phyloP scores from a whole-genome alignment of 2,797 vertebrate species.

The Argentina silus region DNA sequence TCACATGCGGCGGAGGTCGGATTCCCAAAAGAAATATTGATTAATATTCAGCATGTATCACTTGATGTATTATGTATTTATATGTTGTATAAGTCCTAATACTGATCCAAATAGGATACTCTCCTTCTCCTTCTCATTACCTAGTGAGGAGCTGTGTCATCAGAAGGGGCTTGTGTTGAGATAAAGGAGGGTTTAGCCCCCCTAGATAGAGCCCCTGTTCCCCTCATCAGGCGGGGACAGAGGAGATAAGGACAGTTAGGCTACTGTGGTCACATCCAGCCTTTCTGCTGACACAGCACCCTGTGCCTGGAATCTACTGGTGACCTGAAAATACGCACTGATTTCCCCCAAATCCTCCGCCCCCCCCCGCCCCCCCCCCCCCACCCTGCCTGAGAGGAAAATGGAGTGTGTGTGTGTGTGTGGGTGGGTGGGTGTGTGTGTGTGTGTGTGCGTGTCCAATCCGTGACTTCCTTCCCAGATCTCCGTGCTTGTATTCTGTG shows the following conservation, averaged over 20 bases:
- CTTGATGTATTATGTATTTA: too few relatives aligned
- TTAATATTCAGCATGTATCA: too few relatives aligned
- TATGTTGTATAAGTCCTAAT: too few relatives aligned
- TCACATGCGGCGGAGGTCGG: too few relatives aligned
- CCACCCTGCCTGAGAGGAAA: background rate
- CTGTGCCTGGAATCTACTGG: conserved; percentile 68
- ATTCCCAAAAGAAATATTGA: too few relatives aligned
- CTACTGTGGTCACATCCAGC: conserved; percentile 45
- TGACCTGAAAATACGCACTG: conserved; percentile 73
- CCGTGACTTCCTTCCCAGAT: background rate
- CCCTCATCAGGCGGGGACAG: conserved; percentile 39
- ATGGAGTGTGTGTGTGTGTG: conserved; percentile 19
- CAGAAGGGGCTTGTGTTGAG: background rate
- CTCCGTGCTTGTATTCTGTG: background rate
- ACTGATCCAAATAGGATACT: conserved; percentile 33
- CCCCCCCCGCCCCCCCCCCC: conserved; percentile 69
- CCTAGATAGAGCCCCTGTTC: background rate
- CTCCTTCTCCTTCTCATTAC: background rate
- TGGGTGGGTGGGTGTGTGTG: conserved; percentile 11
- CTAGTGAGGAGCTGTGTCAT: background rate
- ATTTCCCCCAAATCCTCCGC: conserved; percentile 39
- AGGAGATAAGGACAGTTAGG: conserved; percentile 63
- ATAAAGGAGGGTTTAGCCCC: background rate
- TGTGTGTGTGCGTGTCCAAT: background rate
- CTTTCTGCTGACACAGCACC: conserved; percentile 72